phyloP scores from a whole-genome alignment of 2,888 invertebrate genomes.

The Morpho achilles region DNA sequence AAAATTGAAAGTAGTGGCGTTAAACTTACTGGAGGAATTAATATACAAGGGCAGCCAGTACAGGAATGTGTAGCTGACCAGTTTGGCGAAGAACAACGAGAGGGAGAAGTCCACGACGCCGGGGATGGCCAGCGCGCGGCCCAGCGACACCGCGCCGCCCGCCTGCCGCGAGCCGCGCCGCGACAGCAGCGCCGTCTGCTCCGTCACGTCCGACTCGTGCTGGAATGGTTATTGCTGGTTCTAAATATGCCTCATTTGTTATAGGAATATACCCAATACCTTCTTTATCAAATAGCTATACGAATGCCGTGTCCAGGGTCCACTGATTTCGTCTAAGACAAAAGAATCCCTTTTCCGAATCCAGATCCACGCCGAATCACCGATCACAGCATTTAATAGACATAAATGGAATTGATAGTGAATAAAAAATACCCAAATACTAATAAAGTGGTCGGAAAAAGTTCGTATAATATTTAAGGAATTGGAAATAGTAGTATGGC shows the following conservation, averaged over 20 bases:
- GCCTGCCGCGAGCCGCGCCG: conserved; percentile 79
- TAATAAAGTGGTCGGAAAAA: too few relatives aligned
- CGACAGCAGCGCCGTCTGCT: conserved; percentile 63
- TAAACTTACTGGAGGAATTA: conserved; percentile 86
- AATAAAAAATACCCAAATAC: too few relatives aligned
- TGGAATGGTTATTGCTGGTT: conserved; percentile 19
- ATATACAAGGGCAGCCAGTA: conserved; percentile 98
- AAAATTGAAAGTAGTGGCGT: neutral
- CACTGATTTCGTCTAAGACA: too few relatives aligned
- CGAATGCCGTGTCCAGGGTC: too few relatives aligned
- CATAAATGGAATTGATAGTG: neutral
- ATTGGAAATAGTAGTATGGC: too few relatives aligned
- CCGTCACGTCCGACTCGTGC: conserved; percentile 44
- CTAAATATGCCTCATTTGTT: too few relatives aligned
- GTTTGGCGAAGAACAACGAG: conserved; percentile 96
- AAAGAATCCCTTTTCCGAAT: too few relatives aligned
- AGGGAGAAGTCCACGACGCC: conserved; percentile 96
- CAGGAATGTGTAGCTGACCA: conserved; percentile 97
- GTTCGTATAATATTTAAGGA: too few relatives aligned
- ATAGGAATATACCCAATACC: too few relatives aligned
- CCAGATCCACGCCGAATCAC: too few relatives aligned
- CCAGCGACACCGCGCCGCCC: conserved; percentile 84
- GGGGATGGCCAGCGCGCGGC: conserved; percentile 90
- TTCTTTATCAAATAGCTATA: too few relatives aligned
- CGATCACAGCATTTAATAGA: neutral